A percentile compares a stretch with the other conserved stretches of the same genome.
Conservation (phyloP, 2,113 vertebrate species). For the Hydropotes inermis region DNA sequence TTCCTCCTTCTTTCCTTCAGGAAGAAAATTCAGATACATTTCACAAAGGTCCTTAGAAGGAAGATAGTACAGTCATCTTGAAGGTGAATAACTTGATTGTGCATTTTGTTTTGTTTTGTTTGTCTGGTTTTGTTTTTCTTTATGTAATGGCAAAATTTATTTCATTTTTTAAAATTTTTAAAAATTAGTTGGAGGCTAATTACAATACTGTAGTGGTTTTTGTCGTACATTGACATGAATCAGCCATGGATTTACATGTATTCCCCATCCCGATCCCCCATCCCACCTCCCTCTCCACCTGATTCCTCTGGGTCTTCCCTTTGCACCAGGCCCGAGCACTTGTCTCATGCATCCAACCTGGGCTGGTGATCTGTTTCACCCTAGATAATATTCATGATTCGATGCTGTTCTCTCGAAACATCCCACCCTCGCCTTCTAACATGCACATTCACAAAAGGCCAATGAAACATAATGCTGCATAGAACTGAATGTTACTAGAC, state of each 20-base stretch:
- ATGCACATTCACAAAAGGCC: slow-evolving; percentile 96
- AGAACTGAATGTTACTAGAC: slow-evolving; percentile 79
- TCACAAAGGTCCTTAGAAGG: not conserved
- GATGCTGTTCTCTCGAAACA: too few species aligned
- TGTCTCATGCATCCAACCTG: too few species aligned
- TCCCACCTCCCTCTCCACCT: too few species aligned
- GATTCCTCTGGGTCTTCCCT: too few species aligned
- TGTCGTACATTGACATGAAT: too few species aligned
- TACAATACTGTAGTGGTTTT: too few species aligned
- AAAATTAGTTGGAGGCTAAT: too few species aligned
- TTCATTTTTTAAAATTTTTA: slow-evolving; percentile 58
- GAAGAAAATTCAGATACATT: not conserved
- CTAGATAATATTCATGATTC: too few species aligned
- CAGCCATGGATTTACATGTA: too few species aligned
- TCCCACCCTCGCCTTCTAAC: slow-evolving; percentile 63
- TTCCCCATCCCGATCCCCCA: too few species aligned
- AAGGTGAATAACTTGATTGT: not conserved
- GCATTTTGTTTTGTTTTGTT: not conserved
- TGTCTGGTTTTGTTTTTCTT: not conserved
- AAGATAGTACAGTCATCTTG: not conserved
- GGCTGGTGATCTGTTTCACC: too few species aligned
- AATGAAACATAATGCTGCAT: slow-evolving; percentile 82
- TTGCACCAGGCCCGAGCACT: too few species aligned
- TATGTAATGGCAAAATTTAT: slow-evolving; percentile 83
- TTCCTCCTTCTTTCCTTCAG: not conserved